Conservation (phyloP, 1,140 invertebrate genomes). For the Cydia amplana region DNA sequence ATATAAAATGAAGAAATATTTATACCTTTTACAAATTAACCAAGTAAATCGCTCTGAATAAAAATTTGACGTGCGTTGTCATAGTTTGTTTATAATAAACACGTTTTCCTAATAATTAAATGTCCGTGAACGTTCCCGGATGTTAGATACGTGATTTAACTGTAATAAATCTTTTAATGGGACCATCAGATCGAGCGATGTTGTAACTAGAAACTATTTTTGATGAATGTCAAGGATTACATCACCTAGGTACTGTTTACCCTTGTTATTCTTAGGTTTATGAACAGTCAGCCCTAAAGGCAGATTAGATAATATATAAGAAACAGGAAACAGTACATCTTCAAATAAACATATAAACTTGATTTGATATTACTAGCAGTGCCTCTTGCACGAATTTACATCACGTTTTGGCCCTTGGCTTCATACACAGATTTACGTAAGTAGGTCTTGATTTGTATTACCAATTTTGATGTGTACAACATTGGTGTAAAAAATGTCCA, state of each 20-base stretch:
- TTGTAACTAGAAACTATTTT: constrained; percentile 17
- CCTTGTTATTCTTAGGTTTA: neutral
- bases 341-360: neutral
- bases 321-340: neutral
- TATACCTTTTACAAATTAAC: neutral
- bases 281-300: neutral
- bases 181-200: neutral
- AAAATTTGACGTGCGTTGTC: neutral
- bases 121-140: neutral
- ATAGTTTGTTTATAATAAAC: neutral
- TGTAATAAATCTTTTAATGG: constrained; percentile 4
- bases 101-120: neutral
- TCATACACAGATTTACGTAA: too few relatives aligned
- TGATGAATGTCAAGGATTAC: neutral
- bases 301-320: neutral
- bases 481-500: too few relatives aligned
- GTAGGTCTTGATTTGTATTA: too few relatives aligned
- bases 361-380: too few relatives aligned
- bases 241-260: neutral
- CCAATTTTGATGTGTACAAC: too few relatives aligned
- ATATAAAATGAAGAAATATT: neutral
- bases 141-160: neutral
- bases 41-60: neutral
- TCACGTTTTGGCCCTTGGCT: too few relatives aligned
- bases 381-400: too few relatives aligned